A percentile compares a stretch with the other conserved stretches of the same genome.
These are phyloP conservation scores for Platerodrilus igneus DNA, from an alignment of 2,888 invertebrate genomes.

Conservation along the genomic window DNA sequence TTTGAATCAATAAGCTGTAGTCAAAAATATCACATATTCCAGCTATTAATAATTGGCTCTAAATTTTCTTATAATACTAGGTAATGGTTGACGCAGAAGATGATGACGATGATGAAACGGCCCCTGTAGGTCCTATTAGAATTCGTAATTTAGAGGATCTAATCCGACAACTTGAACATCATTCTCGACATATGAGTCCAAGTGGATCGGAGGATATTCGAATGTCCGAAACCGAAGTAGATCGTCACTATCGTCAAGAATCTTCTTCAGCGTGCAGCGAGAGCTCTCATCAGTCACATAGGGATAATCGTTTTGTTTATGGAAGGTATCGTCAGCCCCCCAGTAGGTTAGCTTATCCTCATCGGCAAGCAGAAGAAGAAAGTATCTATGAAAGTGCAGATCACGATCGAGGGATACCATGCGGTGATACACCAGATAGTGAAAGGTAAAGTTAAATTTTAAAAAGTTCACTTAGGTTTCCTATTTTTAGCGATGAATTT, in stretches of 20 bases:
- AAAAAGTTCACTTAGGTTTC: conserved; percentile 65
- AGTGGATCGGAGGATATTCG: conserved; percentile 86
- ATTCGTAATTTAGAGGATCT: conserved; percentile 89
- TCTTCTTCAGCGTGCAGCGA: conserved; percentile 67
- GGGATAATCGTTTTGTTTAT: conserved; percentile 69
- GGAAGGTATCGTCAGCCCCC: conserved; percentile 58
- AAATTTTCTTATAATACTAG: too few relatives aligned
- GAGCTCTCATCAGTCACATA: conserved; percentile 71
- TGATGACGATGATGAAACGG: conserved; percentile 70
- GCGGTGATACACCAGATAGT: conserved; percentile 80
- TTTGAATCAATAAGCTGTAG: too few relatives aligned
- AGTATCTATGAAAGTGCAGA: conserved; percentile 85
- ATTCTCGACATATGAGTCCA: conserved; percentile 85
- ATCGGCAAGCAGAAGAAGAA: conserved; percentile 64
- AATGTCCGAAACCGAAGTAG: conserved; percentile 85
- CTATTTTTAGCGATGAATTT: conserved; percentile 95
- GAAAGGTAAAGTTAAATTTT: conserved; percentile 62
- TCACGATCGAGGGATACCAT: conserved; percentile 61
- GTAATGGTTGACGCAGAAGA: conserved; percentile 52
- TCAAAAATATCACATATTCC: too few relatives aligned
- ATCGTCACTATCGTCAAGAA: conserved; percentile 73
- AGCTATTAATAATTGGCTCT: too few relatives aligned
- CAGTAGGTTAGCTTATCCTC: conserved; percentile 42
- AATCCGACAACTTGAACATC: conserved; percentile 82
- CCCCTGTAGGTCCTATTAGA: conserved; percentile 77